Base-by-base conservation (phyloP, 92 coral and sea anemone species). In the Virgularia gustaviana region DNA sequence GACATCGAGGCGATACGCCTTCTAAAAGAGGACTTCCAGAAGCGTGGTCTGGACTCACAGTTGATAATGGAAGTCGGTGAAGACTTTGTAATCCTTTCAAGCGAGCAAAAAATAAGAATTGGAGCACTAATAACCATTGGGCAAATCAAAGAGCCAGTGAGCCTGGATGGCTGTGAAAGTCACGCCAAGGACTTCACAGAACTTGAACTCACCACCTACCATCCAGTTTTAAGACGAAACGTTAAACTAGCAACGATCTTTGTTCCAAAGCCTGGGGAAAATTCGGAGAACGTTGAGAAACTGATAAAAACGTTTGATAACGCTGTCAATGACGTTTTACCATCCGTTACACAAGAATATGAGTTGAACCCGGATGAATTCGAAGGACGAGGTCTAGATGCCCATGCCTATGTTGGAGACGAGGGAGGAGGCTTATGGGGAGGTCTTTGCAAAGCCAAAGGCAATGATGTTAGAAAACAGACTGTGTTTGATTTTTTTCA, bases 111-210 rank as follows among this genome's bases (percentile, higher is more conserved):
- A 53, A 27, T 70, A 18, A 65, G 79, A 32, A 22, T 82, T 15
- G 83, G 54, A 2, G 75, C 73, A n/a, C 63, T 82, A n/a, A 57
- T 76, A 37, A 68, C 78, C 3, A 51, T 68, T 27, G 78, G 79
- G 37, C 11, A 56, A 11, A 56, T 81, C n/a, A 27, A 30, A 38
- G 86, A 82, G 49, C 82, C 73, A 15, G 75, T 83, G 10, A 83
- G 83, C 57, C 52, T 78, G 15, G 87, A 83, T 44, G 87, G 87
- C 16, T 83, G 87, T 63, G 79, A 83, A 39, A 83, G 87, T 63
- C 36, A 9, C 7, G 70, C 79, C 22, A 83, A 83, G 28, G 75
- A 71, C 67, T 82, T 20, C 45, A 76, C 82, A n/a, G 86, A 76
- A 57, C 27, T 76, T 16, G 72, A 58, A 63, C 33, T 76, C 70